Base-by-base conservation (phyloP, 2,888 invertebrate genomes). In the Crepidodera aurea region DNA sequence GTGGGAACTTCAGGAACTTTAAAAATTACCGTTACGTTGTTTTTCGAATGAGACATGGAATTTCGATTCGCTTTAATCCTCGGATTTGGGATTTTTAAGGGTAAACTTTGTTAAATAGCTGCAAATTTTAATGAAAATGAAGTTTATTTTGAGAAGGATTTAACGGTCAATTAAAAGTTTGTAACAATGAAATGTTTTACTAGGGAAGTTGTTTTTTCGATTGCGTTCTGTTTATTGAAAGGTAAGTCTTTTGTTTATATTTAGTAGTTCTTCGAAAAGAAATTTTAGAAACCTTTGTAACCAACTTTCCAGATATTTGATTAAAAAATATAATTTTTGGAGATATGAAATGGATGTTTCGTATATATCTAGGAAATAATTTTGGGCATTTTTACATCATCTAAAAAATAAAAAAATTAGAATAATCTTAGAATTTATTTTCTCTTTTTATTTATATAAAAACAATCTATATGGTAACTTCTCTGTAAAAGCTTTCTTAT, bases 1-100 rank as follows among this genome's bases (percentile, higher is more conserved):
- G 32, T 7, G 29, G 40, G 42, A 19, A 18, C 22, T 55, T 27
- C 15, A 12, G 15, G 5, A 55, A 56, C 18, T 56, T 29, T 22
- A 6, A 29, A 48, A 46, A 37, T 32, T 29, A 32, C 55, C 55
- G 44, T 55, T 22, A 25, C 13, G 32, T n/a, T 15, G 25, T 34
- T 32, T 29, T 46, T 32, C 44, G 8, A 32, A 8, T 32, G 22
- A 32, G 25, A 44, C 55, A 39, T 19, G 44, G 32, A 34, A n/a
- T 53, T 13, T 40, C 16, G 27, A 39, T 40, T 53, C 27, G 37
- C 2, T 12, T n/a, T 37, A 19, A 37, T 19, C 25, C 19, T 22
- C 7, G 22, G 22, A 13, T 53, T 40, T 15, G 40, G 18, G 10
- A 18, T 10, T 37, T 32, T 32, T 2, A 29, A 29, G 7, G 29